Evolutionary conservation across 2,888 invertebrate genomes (phyloP).

Genomic region (Thymelicus sylvestris): DNA sequence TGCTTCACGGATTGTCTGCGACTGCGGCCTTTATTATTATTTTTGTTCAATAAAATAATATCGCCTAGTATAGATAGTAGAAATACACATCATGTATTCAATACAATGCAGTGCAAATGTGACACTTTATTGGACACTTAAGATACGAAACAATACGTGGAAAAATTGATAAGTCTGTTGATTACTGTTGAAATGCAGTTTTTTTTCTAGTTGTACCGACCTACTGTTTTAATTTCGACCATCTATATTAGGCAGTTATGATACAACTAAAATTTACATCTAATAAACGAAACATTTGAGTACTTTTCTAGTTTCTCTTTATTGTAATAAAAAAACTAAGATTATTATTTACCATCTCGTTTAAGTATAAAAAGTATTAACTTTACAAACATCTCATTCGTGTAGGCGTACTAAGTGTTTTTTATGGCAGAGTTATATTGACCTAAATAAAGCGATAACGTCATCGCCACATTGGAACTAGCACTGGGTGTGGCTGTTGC

Average conservation of each 20-base stretch:
- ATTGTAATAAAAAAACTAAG: neutral
- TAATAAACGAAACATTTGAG: no score
- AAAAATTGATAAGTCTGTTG: neutral
- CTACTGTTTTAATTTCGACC: no score
- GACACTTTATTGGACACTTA: neutral
- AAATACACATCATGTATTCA: neutral
- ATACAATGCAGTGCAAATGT: neutral
- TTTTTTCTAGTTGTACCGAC: no score
- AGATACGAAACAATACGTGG: neutral
- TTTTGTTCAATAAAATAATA: neutral
- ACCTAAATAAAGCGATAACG: conserved; percentile 76
- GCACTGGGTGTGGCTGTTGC: conserved; percentile 65
- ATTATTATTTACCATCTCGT: neutral
- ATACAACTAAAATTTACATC: no score
- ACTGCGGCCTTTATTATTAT: conserved; percentile 10
- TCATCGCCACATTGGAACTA: conserved; percentile 66
- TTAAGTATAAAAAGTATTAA: conserved; percentile 4
- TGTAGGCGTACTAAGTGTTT: conserved; percentile 39
- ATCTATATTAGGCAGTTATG: no score
- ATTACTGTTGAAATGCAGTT: no score
- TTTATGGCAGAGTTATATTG: conserved; percentile 70
- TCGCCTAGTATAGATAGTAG: neutral
- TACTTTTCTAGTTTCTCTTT: no score
- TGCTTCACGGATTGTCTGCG: conserved; percentile 24
- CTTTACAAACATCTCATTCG: conserved; percentile 27